Conservation (phyloP, 2,113 vertebrate species). For the Corythaeola cristata region DNA sequence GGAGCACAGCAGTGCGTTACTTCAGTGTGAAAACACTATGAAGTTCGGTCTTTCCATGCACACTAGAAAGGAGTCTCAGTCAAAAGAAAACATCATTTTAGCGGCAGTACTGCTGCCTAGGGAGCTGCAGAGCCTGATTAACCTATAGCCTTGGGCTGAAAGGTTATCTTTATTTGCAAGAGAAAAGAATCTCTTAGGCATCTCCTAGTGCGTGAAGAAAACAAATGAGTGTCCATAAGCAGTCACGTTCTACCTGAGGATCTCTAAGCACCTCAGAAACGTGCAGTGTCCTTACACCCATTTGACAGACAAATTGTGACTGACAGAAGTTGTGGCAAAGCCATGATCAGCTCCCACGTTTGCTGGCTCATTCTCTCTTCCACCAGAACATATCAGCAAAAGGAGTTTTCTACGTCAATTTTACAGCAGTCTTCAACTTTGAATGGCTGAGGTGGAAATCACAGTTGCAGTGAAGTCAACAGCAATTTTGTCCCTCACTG, state of each 20-base stretch:
- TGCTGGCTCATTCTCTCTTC: background rate
- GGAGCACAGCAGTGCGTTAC: background rate
- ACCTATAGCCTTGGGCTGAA: background rate
- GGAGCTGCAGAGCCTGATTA: background rate
- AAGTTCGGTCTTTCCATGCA: background rate
- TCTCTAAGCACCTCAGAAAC: background rate
- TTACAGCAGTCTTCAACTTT: background rate
- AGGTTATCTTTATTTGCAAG: background rate
- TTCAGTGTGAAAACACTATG: background rate
- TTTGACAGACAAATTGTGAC: background rate
- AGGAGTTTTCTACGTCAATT: background rate
- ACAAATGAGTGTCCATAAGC: background rate
- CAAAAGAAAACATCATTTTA: background rate
- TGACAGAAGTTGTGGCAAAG: background rate
- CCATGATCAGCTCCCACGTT: background rate
- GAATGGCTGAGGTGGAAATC: background rate
- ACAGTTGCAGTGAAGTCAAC: constrained; percentile 10
- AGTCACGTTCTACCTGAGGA: background rate
- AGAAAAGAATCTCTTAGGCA: background rate
- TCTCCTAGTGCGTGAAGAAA: background rate
- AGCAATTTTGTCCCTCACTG: background rate
- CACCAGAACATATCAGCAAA: background rate
- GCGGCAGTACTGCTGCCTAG: background rate
- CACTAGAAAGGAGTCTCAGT: background rate
- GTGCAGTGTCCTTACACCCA: background rate